Percentiles rank a stretch among this genome's conserved stretches.
These are phyloP conservation scores for Patella ulyssiponensis DNA, from an alignment of 2,888 invertebrate species.

Conservation along the genomic window DNA sequence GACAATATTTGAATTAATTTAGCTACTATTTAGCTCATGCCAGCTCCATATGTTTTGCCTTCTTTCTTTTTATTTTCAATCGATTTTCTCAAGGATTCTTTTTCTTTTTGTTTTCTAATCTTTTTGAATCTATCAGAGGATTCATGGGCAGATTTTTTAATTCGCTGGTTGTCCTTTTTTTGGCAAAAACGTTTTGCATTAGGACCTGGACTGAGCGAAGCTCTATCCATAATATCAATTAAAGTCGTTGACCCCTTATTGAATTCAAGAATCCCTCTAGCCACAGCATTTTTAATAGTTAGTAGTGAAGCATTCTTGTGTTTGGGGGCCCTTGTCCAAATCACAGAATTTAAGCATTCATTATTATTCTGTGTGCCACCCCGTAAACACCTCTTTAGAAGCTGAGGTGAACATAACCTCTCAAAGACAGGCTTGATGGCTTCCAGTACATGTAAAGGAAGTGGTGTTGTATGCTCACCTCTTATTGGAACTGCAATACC, in stretches of 20 bases:
- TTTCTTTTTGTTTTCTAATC: not conserved
- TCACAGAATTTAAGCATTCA: slow-evolving; percentile 11
- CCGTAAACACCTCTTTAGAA: not conserved
- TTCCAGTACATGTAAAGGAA: not conserved
- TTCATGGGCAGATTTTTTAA: not conserved
- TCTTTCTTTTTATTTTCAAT: not conserved
- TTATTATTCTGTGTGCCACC: slow-evolving; percentile 1
- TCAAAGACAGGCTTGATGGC: not conserved
- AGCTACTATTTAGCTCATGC: too few species aligned
- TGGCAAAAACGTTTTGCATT: not conserved
- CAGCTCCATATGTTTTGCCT: not conserved
- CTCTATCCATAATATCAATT: not conserved
- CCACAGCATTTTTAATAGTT: slow-evolving; percentile 11
- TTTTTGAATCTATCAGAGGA: not conserved
- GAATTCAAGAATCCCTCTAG: not conserved
- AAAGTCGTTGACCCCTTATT: not conserved
- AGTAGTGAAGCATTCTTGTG: not conserved
- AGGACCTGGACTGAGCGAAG: not conserved
- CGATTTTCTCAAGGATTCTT: not conserved
- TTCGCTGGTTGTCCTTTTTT: not conserved
- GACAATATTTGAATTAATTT: too few species aligned
- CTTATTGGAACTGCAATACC: not conserved
- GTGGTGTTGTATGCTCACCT: not conserved
- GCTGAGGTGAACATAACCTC: too few species aligned
- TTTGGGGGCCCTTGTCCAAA: slow-evolving; percentile 15